phyloP scores from a whole-genome alignment of 2,888 invertebrate genomes.

The Limnephilus lunatus region DNA sequence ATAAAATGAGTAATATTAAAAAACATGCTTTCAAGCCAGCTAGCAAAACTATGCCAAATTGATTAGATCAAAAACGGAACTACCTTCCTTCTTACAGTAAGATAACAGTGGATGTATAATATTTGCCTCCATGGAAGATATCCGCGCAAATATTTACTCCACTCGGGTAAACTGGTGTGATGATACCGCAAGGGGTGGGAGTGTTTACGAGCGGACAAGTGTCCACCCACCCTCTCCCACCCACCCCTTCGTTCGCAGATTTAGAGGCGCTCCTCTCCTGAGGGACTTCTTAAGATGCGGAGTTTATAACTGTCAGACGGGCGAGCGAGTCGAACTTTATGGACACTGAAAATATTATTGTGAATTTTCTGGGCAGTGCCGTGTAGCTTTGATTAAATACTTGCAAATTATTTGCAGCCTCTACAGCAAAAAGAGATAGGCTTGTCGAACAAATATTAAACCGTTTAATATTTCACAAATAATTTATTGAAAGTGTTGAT shows the following conservation, averaged over 20 bases:
- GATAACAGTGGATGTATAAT: neutral
- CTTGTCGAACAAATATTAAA: neutral
- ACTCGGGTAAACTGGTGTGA: conserved; percentile 23
- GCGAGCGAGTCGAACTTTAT: conserved; percentile 2
- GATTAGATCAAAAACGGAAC: neutral
- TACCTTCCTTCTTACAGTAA: neutral
- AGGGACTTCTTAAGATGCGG: conserved; percentile 51
- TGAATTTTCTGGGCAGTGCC: neutral
- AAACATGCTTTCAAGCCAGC: no score
- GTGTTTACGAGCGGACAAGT: conserved; percentile 54
- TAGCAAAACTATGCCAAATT: neutral
- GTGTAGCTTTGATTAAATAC: neutral
- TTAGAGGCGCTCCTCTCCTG: conserved; percentile 43
- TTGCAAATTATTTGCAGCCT: neutral
- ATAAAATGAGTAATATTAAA: no score
- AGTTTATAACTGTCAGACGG: conserved; percentile 52
- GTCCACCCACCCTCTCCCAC: conserved; percentile 29
- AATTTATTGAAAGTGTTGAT: no score
- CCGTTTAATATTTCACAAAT: neutral
- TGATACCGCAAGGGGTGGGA: conserved; percentile 35
- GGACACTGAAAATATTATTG: conserved; percentile 14
- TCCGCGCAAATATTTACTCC: neutral
- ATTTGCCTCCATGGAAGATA: neutral
- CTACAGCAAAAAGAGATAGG: neutral
- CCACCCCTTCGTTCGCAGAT: conserved; percentile 26